These are phyloP conservation scores for Potorous gilbertii DNA, from an alignment of 2,797 vertebrate genomes.

Conservation along the genomic window DNA sequence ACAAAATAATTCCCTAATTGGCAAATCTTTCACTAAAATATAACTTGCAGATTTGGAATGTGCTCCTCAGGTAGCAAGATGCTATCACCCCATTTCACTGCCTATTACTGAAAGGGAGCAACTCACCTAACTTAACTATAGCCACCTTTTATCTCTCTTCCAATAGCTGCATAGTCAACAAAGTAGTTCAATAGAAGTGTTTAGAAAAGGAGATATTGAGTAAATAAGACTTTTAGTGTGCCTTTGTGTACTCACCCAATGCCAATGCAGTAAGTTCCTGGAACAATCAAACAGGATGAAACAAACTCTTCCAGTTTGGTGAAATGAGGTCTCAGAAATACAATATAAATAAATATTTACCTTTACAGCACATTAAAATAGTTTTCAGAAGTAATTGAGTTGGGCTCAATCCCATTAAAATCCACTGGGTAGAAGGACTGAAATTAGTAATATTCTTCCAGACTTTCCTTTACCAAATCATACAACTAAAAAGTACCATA, in stretches of 20 bases:
- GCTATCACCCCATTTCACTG: neutral
- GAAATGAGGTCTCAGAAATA: neutral
- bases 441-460: neutral
- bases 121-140: constrained; percentile 1
- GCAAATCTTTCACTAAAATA: constrained; percentile 7
- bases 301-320: neutral
- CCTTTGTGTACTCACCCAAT: neutral
- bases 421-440: neutral
- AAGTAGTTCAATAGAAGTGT: neutral
- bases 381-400: neutral
- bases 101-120: constrained; percentile 1
- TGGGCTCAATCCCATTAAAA: neutral
- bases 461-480: neutral
- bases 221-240: neutral
- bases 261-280: constrained; percentile 1
- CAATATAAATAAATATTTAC: constrained; percentile 16
- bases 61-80: neutral
- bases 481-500: neutral
- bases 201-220: constrained; percentile 18
- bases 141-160: constrained; percentile 25
- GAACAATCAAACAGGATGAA: constrained; percentile 3
- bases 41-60: neutral
- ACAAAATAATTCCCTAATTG: neutral
- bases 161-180: neutral
- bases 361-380: neutral